Evolutionary conservation across 2,888 invertebrate species (phyloP).

Genomic region (Folsomia candida): DNA sequence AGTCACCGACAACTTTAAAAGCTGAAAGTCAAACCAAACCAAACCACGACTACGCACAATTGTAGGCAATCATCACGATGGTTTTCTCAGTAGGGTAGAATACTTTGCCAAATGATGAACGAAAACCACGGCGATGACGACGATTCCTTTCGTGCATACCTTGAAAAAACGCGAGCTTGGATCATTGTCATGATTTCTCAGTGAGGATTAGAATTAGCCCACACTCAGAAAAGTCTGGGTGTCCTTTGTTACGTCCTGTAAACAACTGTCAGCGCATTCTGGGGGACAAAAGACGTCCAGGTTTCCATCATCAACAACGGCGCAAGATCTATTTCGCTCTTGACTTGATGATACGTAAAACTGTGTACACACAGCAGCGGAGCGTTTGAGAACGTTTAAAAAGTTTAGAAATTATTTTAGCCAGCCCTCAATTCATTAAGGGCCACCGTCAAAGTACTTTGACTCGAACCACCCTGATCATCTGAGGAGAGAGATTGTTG

Average conservation of each 20-base stretch:
- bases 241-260: constrained; percentile 15
- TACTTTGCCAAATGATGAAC: background rate
- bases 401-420: background rate
- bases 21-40: background rate
- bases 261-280: constrained; percentile 10
- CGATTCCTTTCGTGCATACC: no score
- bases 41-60: background rate
- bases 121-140: background rate
- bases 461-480: background rate
- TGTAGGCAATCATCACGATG: background rate
- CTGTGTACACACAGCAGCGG: no score
- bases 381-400: background rate
- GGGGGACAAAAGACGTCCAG: constrained; percentile 1
- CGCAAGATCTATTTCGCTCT: no score
- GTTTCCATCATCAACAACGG: background rate
- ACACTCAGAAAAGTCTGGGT: constrained; percentile 5
- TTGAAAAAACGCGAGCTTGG: no score
- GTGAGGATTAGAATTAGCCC: constrained; percentile 4
- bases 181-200: constrained; percentile 11
- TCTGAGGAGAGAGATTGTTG: background rate
- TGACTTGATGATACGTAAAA: background rate
- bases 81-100: background rate
- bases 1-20: background rate
- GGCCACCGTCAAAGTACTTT: no score
- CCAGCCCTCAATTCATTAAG: background rate